These are phyloP conservation scores for Cardiocondyla obscurior DNA, from an alignment of 1,140 invertebrate species.

Conservation along the genomic window DNA sequence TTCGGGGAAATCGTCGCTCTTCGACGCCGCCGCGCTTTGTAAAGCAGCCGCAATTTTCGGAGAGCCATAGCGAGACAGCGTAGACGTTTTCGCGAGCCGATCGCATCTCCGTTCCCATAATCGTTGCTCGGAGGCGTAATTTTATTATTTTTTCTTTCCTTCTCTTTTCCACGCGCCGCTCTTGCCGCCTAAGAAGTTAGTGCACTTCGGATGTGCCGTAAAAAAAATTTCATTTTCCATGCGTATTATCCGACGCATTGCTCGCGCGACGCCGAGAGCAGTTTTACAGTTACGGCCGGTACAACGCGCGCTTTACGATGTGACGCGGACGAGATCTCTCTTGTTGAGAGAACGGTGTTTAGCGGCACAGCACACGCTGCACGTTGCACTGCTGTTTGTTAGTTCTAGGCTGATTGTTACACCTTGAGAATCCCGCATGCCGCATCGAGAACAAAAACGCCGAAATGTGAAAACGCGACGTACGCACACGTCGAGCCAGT, in stretches of 20 bases:
- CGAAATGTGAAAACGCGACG: conserved; percentile 57
- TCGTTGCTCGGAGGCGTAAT: not conserved
- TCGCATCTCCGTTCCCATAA: not conserved
- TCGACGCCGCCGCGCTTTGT: not conserved
- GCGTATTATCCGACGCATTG: conserved; percentile 22
- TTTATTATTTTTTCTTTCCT: too few species aligned
- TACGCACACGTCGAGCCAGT: not conserved
- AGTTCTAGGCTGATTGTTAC: conserved; percentile 49
- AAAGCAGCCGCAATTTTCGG: not conserved
- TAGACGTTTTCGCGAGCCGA: not conserved
- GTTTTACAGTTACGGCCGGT: conserved; percentile 18
- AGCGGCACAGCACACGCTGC: conserved; percentile 62
- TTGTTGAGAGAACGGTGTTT: conserved; percentile 56
- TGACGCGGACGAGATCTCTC: conserved; percentile 58
- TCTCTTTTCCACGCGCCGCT: conserved; percentile 22
- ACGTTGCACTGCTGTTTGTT: conserved; percentile 64
- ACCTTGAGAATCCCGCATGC: conserved; percentile 71
- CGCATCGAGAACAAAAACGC: conserved; percentile 67
- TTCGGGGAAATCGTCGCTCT: conserved; percentile 9
- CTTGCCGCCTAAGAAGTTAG: conserved; percentile 15
- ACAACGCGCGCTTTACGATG: conserved; percentile 1
- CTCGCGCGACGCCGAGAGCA: not conserved
- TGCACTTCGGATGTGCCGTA: conserved; percentile 24
- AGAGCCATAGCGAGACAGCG: not conserved
- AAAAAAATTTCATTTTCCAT: conserved; percentile 39